Percentiles rank a stretch among this genome's conserved stretches.
Evolutionary conservation across 2,888 invertebrate genomes (phyloP).

Genomic region (Sepiola atlantica): DNA sequence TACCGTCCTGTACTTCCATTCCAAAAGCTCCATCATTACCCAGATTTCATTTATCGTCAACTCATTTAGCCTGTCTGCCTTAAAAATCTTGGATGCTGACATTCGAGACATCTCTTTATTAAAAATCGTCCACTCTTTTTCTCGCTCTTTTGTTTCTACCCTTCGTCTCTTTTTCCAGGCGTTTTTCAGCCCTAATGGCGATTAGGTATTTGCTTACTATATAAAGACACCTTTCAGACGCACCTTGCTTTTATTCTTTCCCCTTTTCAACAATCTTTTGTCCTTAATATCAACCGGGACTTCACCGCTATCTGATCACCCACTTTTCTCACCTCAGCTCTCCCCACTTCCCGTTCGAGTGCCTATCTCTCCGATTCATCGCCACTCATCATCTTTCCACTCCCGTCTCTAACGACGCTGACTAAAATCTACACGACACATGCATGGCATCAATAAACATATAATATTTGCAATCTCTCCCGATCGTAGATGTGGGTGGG

Average conservation of each 20-base stretch:
- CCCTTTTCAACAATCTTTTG: neutral
- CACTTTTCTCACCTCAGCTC: neutral
- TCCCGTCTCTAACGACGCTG: neutral
- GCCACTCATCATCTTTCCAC: neutral
- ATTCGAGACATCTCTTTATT: neutral
- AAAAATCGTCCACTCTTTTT: neutral
- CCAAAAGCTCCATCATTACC: neutral
- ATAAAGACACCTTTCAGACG: neutral
- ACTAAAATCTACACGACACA: conserved; percentile 32
- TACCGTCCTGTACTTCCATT: neutral
- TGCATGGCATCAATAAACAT: conserved; percentile 32
- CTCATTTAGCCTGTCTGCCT: neutral
- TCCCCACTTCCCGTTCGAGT: neutral
- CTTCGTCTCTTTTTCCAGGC: neutral
- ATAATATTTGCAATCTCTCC: neutral
- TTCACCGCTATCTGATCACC: neutral
- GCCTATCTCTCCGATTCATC: neutral
- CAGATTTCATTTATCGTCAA: neutral
- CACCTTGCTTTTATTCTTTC: neutral
- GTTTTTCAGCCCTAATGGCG: neutral
- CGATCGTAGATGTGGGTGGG: neutral
- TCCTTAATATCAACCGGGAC: neutral
- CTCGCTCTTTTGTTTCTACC: neutral
- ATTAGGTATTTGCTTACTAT: neutral
- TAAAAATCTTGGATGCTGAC: neutral